Evolutionary conservation across 2,113 vertebrate species (phyloP).

Genomic region (Myrmecophaga tridactyla): DNA sequence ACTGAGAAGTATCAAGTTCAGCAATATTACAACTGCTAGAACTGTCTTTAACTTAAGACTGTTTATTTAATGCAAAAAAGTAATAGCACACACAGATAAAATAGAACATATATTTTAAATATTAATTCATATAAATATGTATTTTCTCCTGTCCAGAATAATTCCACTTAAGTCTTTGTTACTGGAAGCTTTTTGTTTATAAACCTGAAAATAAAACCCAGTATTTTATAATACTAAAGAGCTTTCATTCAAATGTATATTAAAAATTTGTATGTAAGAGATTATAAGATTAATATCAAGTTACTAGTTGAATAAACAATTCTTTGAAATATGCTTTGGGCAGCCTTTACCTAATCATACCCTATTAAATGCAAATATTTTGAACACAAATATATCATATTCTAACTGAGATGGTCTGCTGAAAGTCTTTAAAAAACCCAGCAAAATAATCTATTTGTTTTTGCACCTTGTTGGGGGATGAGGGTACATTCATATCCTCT

Average conservation of each 20-base stretch:
- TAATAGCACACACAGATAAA: background rate
- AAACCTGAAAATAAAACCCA: background rate
- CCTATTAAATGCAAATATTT: background rate
- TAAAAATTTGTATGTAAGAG: background rate
- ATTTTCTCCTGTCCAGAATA: background rate
- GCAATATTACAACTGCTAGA: slow-evolving; percentile 7
- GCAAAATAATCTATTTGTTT: background rate
- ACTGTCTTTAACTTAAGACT: slow-evolving; percentile 34
- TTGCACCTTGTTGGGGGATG: background rate
- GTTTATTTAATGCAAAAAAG: background rate
- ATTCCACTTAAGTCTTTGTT: background rate
- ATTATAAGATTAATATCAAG: slow-evolving; percentile 4
- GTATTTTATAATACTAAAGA: background rate
- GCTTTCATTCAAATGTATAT: background rate
- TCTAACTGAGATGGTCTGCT: background rate
- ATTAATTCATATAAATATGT: background rate
- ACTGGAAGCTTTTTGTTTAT: background rate
- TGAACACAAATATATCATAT: background rate
- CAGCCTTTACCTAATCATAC: background rate
- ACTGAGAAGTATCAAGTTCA: slow-evolving; percentile 11
- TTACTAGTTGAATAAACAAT: slow-evolving; percentile 18
- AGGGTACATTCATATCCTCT: background rate
- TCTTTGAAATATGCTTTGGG: slow-evolving; percentile 16
- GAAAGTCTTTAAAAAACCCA: background rate
- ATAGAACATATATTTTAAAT: background rate